Evolutionary conservation across 2,888 invertebrate species (phyloP).

Genomic region (Parascotia fuliginaria): DNA sequence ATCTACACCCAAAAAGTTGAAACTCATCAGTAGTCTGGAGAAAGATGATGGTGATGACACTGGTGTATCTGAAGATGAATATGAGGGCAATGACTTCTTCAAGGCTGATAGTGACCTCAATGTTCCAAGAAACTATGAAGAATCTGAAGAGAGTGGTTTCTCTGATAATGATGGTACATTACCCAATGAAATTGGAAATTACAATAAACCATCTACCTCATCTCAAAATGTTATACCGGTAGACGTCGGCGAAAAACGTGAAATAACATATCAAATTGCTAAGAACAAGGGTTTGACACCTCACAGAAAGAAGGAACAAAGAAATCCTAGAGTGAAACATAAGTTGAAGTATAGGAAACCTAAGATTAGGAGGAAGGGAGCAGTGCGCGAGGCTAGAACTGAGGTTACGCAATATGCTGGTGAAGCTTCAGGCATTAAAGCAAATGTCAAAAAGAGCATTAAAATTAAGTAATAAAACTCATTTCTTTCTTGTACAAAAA

Average conservation of each 20-base stretch:
- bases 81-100: conserved; percentile 72
- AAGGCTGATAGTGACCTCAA: conserved; percentile 43
- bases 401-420: conserved; percentile 95
- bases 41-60: conserved; percentile 77
- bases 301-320: conserved; percentile 94
- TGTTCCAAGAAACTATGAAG: conserved; percentile 57
- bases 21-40: conserved; percentile 69
- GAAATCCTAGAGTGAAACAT: conserved; percentile 98
- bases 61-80: conserved; percentile 76
- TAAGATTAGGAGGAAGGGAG: conserved; percentile 96
- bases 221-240: conserved; percentile 56
- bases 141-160: conserved; percentile 77
- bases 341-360: conserved; percentile 97
- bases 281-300: conserved; percentile 98
- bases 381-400: conserved; percentile 93
- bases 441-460: conserved; percentile 94
- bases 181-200: conserved; percentile 60
- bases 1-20: conserved; percentile 68
- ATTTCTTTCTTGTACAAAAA: conserved; percentile 42
- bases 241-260: conserved; percentile 88
- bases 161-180: conserved; percentile 71
- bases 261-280: conserved; percentile 96
- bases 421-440: conserved; percentile 97
- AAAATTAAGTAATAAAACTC: conserved; percentile 91
- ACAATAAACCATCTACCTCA: conserved; percentile 67